Base-by-base conservation (phyloP, 2,797 vertebrate species). In the Phalloptychus januarius region DNA sequence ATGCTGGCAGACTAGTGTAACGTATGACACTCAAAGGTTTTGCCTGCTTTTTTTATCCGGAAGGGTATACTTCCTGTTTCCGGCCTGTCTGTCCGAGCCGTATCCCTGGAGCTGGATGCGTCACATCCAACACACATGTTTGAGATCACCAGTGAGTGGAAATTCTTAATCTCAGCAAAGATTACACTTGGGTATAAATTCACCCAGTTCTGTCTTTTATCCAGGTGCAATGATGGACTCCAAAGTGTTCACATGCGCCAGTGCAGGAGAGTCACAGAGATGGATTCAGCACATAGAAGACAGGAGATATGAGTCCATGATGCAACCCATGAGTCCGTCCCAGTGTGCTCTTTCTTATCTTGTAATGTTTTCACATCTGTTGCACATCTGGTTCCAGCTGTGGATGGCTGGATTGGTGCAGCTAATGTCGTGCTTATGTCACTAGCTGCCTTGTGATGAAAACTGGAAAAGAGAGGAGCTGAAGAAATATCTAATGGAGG, bases 21-120 rank as follows among this genome's bases (percentile, higher is more conserved):
- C 25, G 16, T 63, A 20, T 0, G 42, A 46, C 36, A 84, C 15
- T 78, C 13, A 63, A 65, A 23, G 15, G 18, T 70, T n/a, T 61
- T 46, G 31, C 56, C 42, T n/a, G n/a, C n/a, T 56, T 79, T 31
- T 83, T 40, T 82, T 54, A 71, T 31, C 46, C 78, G 7, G 2
- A 90, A 97, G 96, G 97, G 97, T 33, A 89, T 96, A 78, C 95
- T 97, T 80, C 96, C 97, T 20, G 93, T 97, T 2, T 96, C 96
- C 72, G 96, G 95, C 84, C 93, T 97, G 80, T 91, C 84, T 10
- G 91, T 96, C 63, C 89, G 78, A 77, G 50, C 86, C 4, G 77
- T 90, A 50, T 84, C 81, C 2, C 72, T 90, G 79, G 94, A 93
- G 28, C 54, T 78, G 28, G 84, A 87, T 42, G 1, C 20, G 0